phyloP scores from a whole-genome alignment of 1,140 invertebrate genomes.

The Globodera ellingtonae region DNA sequence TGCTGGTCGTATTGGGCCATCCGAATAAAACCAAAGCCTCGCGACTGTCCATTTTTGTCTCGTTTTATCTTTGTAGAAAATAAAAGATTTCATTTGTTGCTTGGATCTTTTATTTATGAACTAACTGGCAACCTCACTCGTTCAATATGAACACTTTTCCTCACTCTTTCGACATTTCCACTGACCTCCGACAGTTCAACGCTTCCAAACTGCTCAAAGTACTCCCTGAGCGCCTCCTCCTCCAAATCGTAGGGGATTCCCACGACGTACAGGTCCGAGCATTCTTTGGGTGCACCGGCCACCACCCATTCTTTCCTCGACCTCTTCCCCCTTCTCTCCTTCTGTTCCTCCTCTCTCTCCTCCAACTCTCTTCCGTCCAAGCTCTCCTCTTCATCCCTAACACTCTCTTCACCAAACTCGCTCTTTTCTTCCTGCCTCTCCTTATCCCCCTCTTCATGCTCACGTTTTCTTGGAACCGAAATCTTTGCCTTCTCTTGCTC shows the following conservation, averaged over 20 bases:
- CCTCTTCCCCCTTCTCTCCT: slow-evolving; percentile 41
- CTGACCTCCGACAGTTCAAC: slow-evolving; percentile 69
- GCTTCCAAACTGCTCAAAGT: slow-evolving; percentile 70
- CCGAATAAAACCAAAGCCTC: slow-evolving; percentile 69
- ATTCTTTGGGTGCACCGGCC: slow-evolving; percentile 30
- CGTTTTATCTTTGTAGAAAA: slow-evolving; percentile 66
- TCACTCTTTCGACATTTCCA: slow-evolving; percentile 20
- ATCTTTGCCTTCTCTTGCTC: slow-evolving; percentile 27
- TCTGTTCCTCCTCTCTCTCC: slow-evolving; percentile 52
- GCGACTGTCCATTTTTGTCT: slow-evolving; percentile 66
- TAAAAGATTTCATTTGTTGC: not conserved
- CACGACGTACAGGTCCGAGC: slow-evolving; percentile 60
- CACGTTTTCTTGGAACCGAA: slow-evolving; percentile 6
- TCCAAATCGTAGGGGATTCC: slow-evolving; percentile 68
- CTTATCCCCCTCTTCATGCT: slow-evolving; percentile 2
- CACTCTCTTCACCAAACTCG: not conserved
- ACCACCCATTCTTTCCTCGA: not conserved
- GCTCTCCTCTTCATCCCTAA: slow-evolving; percentile 3
- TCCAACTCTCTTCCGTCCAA: slow-evolving; percentile 43
- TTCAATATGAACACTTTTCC: not conserved
- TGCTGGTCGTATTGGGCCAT: slow-evolving; percentile 68
- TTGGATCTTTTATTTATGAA: too few species aligned
- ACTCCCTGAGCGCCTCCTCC: slow-evolving; percentile 68
- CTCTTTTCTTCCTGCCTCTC: not conserved
- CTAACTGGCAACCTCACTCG: not conserved